Evolutionary conservation across 2,113 vertebrate species (phyloP).

Genomic region (Hydrolagus affinis): DNA sequence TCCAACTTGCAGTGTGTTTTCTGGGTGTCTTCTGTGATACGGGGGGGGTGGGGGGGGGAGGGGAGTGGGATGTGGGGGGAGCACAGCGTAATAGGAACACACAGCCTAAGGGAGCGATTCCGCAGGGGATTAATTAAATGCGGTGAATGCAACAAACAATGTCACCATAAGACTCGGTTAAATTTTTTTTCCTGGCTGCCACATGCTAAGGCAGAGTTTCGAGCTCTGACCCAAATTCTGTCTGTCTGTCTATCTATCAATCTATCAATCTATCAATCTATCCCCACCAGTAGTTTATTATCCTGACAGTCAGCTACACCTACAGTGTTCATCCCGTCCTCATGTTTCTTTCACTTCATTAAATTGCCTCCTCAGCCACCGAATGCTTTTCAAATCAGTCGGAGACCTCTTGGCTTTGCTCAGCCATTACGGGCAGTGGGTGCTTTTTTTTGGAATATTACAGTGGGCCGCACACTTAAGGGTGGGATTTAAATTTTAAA

Average conservation of each 20-base stretch:
- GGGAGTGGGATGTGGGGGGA: too few species aligned
- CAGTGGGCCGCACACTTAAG: not conserved
- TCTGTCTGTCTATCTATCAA: too few species aligned
- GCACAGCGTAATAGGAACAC: not conserved
- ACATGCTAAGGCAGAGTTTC: slow-evolving; percentile 13
- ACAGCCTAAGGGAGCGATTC: slow-evolving; percentile 1
- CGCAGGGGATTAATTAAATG: slow-evolving; percentile 16
- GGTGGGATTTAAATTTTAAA: not conserved
- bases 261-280: not conserved
- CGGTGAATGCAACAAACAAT: not conserved
- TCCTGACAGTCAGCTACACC: slow-evolving; percentile 4
- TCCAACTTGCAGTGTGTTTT: not conserved
- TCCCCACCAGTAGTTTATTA: slow-evolving; percentile 20
- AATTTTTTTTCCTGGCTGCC: slow-evolving; percentile 5
- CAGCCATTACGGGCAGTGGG: not conserved
- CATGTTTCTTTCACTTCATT: not conserved
- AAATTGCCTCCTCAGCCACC: not conserved
- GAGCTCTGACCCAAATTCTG: slow-evolving; percentile 8
- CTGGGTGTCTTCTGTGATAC: not conserved
- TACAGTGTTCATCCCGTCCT: not conserved
- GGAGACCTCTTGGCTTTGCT: too few species aligned
- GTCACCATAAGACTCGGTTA: slow-evolving; percentile 1
- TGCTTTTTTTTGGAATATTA: not conserved
- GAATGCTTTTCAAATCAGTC: not conserved
- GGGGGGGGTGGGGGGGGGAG: too few species aligned